Evolutionary conservation across 2,113 vertebrate species (phyloP).

Genomic region (Nycticryphes semicollaris): DNA sequence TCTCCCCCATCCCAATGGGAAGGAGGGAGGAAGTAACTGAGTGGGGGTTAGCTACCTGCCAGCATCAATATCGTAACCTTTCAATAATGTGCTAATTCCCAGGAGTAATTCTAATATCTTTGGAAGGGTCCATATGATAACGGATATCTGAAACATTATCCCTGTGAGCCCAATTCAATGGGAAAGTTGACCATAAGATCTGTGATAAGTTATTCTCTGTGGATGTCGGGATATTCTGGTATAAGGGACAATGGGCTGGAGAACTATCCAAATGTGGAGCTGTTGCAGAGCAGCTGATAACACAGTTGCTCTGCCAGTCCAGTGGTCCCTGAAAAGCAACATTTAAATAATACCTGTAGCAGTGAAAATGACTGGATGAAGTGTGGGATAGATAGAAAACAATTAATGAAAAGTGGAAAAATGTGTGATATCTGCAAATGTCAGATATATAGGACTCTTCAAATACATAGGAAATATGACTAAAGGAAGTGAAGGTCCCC

Average conservation of each 20-base stretch:
- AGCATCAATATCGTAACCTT: background rate
- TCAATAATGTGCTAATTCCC: background rate
- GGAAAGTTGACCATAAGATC: background rate
- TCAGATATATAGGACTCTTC: background rate
- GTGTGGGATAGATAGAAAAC: background rate
- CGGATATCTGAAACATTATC: background rate
- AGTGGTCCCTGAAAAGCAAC: background rate
- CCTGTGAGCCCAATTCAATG: rapidly evolving
- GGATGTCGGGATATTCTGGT: background rate
- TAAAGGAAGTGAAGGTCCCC: background rate
- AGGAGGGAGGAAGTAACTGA: background rate
- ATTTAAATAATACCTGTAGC: background rate
- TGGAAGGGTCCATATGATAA: background rate
- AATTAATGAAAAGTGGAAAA: background rate
- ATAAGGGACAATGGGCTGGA: background rate
- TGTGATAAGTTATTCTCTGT: background rate
- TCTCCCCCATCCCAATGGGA: background rate
- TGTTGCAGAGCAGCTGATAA: background rate
- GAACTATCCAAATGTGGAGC: background rate
- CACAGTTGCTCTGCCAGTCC: background rate
- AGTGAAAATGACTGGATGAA: background rate
- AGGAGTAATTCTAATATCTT: background rate
- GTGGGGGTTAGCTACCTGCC: background rate
- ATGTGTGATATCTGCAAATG: background rate
- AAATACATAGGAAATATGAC: background rate